These are phyloP conservation scores for Andrena cerasifolii DNA, from an alignment of 1,140 invertebrate genomes.

Conservation along the genomic window DNA sequence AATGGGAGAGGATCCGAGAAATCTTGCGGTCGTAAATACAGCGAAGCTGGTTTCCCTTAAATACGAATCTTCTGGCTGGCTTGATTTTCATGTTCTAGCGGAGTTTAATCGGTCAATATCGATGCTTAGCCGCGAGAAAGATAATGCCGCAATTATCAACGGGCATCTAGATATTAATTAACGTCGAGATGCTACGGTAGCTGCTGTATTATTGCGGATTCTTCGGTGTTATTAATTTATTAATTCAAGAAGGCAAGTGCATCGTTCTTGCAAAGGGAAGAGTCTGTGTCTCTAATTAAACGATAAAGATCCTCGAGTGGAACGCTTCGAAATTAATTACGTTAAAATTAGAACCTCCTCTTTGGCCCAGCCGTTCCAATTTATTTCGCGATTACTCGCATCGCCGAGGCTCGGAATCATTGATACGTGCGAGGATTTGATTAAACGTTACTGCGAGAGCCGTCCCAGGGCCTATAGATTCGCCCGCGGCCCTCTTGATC, in stretches of 20 bases:
- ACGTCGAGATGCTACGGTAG: not conserved
- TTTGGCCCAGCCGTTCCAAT: not conserved
- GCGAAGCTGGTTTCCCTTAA: no score
- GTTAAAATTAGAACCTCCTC: not conserved
- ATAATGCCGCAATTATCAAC: not conserved
- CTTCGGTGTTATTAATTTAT: not conserved
- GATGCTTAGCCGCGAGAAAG: no score
- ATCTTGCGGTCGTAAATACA: no score
- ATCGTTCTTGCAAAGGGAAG: not conserved
- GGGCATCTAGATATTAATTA: not conserved
- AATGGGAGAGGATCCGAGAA: no score
- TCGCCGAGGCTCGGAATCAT: not conserved
- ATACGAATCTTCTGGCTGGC: no score
- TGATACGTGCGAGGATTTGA: constrained; percentile 5
- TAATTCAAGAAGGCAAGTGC: not conserved
- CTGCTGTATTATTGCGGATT: no score
- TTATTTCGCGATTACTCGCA: not conserved
- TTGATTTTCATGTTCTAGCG: no score
- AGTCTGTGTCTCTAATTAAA: not conserved
- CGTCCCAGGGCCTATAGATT: not conserved
- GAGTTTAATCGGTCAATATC: no score
- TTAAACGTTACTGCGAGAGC: constrained; percentile 8
- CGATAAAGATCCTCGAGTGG: not conserved
- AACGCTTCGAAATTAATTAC: not conserved
- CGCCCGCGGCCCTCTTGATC: constrained; percentile 6